Evolutionary conservation across 2,888 invertebrate species (phyloP), one percentile per base, ranked within the genome.

Genomic region (Idaea aversata): DNA sequence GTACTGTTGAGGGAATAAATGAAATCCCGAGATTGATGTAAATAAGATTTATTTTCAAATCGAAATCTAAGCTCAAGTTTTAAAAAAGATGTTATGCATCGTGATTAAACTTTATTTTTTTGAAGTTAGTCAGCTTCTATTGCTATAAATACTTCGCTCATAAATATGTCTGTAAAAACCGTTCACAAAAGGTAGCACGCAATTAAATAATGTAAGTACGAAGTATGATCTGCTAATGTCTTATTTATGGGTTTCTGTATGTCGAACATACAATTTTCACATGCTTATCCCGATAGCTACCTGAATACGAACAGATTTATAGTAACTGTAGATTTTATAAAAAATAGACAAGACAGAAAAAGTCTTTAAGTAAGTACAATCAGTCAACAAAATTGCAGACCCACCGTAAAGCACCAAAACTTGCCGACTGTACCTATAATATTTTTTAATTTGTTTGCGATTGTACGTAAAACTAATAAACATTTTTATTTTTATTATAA

Each of bases 211-310:
- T 59, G 47, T 47, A 47, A 86, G 77, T 78, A 80, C 64, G 75
- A 71, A 69, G 74, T 86, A 91, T 83, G 90, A 92, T 80, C 87
- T 91, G 91, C 84, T 91, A 91, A 93, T 91, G 87, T 88, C 88
- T 86, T 92, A 92, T 93, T 93, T 93, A 93, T 92, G 89, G 87
- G 84, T 83, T 83, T 84, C 80, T 78, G 80, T 79, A 75, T 81
- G 82, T 86, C 79, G 80, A 78, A 83, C 85, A 90, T 74, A 81
- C 84, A 85, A 72, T 93, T 92, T 90, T 93, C 92, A 91, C 92
- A 92, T 92, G 88, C 86, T 89, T 86, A 87, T 77, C 78, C 78
- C 69, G 73, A 67, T 69, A 65, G 79, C 85, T 89, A 89, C 88
- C 88, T 88, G 87, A 79, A 77, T 81, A 80, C 74, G 75, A 74